Conservation (phyloP, 1,140 invertebrate genomes). For the Aphidius ervi region DNA sequence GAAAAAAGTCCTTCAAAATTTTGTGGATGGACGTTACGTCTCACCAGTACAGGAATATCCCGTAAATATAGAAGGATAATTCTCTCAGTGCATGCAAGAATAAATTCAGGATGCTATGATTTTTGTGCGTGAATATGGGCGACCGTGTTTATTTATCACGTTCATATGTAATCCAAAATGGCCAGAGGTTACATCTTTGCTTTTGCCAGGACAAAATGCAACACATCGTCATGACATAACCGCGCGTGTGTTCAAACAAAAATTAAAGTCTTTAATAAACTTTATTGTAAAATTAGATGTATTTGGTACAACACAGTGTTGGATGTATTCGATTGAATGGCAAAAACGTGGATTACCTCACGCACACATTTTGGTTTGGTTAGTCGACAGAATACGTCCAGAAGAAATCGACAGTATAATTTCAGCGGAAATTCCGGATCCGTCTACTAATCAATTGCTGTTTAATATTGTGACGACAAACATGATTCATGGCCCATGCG, state of each 20-base stretch:
- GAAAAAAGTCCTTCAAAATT: too few species aligned
- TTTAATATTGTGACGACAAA: constrained; percentile 40
- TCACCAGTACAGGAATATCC: too few species aligned
- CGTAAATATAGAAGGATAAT: too few species aligned
- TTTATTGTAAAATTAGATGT: constrained; percentile 33
- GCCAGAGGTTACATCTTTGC: constrained; percentile 31
- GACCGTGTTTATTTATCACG: constrained; percentile 45
- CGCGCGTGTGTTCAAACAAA: constrained; percentile 43
- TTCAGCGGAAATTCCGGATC: constrained; percentile 56
- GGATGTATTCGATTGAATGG: constrained; percentile 54
- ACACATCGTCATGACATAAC: constrained; percentile 46
- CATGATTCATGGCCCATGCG: constrained; percentile 43
- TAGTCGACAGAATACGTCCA: constrained; percentile 37
- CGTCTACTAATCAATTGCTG: constrained; percentile 40
- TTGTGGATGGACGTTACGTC: too few species aligned
- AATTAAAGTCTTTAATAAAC: constrained; percentile 37
- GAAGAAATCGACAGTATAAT: constrained; percentile 44
- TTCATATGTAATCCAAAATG: constrained; percentile 46
- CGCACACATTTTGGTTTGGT: constrained; percentile 40
- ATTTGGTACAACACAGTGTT: constrained; percentile 39
- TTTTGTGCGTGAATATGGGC: constrained; percentile 44
- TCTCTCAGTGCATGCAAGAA: constrained; percentile 47
- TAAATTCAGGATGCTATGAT: constrained; percentile 51
- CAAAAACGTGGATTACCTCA: constrained; percentile 46
- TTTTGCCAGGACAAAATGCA: constrained; percentile 25